Evolutionary conservation across 2,113 vertebrate species (phyloP).

Genomic region (Gallinago media): DNA sequence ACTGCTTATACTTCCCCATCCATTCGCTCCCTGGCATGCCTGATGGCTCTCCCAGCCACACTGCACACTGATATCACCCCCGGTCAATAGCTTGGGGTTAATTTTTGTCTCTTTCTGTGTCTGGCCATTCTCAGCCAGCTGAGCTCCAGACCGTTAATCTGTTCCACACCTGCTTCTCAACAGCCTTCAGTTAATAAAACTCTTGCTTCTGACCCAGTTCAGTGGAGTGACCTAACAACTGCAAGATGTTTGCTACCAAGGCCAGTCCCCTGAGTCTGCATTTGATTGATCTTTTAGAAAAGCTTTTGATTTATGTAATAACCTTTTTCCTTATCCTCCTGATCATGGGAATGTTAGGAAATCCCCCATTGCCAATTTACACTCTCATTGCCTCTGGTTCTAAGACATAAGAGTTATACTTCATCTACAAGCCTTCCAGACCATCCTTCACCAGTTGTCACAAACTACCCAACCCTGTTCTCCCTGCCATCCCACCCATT

Average conservation of each 20-base stretch:
- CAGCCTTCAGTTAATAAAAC: conserved; percentile 19
- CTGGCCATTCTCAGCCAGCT: neutral
- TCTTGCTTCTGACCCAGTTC: neutral
- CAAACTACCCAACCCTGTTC: neutral
- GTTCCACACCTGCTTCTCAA: conserved; percentile 35
- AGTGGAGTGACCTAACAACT: neutral
- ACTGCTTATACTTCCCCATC: neutral
- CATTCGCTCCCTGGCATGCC: neutral
- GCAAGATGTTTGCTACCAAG: neutral
- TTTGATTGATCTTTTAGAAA: neutral
- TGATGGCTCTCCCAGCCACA: neutral
- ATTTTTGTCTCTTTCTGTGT: neutral
- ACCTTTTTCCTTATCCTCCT: neutral
- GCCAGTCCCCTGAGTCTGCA: neutral
- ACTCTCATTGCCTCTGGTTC: neutral
- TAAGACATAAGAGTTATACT: neutral
- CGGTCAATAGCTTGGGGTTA: neutral
- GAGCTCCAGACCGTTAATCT: conserved; percentile 15
- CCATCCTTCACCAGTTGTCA: neutral
- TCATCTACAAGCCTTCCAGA: neutral
- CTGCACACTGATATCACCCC: neutral
- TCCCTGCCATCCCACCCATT: neutral
- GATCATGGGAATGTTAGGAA: neutral
- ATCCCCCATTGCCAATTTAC: neutral
- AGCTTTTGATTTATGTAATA: neutral